Base-by-base conservation (phyloP, 2,113 vertebrate genomes). In the Passer montanus region DNA sequence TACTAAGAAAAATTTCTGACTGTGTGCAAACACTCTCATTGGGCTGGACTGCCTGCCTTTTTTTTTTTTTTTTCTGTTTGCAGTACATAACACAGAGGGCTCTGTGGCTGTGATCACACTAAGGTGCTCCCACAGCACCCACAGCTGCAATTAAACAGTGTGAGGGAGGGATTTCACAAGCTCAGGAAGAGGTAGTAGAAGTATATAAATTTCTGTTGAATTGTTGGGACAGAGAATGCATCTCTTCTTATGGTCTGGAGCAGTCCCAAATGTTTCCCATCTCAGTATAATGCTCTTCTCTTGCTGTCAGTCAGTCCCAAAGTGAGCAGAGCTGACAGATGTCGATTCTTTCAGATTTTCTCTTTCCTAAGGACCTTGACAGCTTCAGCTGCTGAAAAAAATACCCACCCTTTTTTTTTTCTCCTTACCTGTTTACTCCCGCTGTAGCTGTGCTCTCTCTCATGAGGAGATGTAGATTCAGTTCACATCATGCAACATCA, bases 311-410 rank as follows among this genome's bases (percentile, higher is more conserved):
- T 86, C 92, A 77, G 33, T 90, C 76, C 68, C 64, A 63, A 94
- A 94, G 60, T 89, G 68, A 92, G 66, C 80, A 92, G 83, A 93
- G 86, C 83, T 96, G 95, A 90, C 73, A 90, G 39, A 70, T 76
- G 55, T 89, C 7, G 1, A 90, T 92, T 80, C 67, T 80, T 93
- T 83, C 68, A 67, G 59, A 80, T 89, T 88, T 92, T 84, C 15
- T 30, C 33, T 83, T 88, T 94, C 22, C 35, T 62, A 88, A 88
- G 79, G 79, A 84, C 49, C 52, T 70, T 92, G 90, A 80, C 79
- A 95, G 72, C 66, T 55, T 70, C 84, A 87, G 74, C n/a, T 70
- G 47, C 56, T 80, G 63, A 94, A 56, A 30, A 72, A 66, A 13
- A 64, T 31, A 80, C 18, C 58, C 50, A 22, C 7, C 47, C 1